Evolutionary conservation across 2,797 vertebrate genomes (phyloP).

Genomic region (Pseudochromis fuscus): DNA sequence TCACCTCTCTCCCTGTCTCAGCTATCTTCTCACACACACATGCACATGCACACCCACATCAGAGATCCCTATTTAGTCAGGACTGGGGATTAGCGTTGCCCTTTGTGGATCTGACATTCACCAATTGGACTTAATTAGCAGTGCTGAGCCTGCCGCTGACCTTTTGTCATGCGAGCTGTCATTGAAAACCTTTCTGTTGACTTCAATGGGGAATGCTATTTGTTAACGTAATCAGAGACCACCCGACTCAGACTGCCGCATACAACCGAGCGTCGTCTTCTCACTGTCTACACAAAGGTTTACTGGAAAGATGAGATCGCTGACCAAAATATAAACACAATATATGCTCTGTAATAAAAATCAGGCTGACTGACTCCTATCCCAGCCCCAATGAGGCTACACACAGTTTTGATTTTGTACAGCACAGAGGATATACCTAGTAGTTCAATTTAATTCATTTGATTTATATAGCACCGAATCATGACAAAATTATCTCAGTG

Average conservation of each 20-base stretch:
- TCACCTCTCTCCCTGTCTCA: constrained; percentile 12
- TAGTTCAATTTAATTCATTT: too few relatives aligned
- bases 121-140: constrained; percentile 88
- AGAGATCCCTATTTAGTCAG: constrained; percentile 64
- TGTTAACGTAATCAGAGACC: constrained; percentile 83
- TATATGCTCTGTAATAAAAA: neutral
- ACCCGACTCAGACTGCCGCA: constrained; percentile 36
- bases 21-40: neutral
- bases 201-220: constrained; percentile 84
- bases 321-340: neutral
- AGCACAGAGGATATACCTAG: too few relatives aligned
- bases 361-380: too few relatives aligned
- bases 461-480: too few relatives aligned
- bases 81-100: constrained; percentile 83
- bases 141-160: constrained; percentile 83
- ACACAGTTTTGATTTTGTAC: too few relatives aligned
- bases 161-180: constrained; percentile 86
- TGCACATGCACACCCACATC: constrained; percentile 6
- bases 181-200: constrained; percentile 86
- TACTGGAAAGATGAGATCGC: constrained; percentile 35
- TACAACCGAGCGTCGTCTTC: constrained; percentile 36
- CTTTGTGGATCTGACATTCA: constrained; percentile 89
- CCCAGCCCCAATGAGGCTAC: too few relatives aligned
- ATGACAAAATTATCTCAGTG: too few relatives aligned
- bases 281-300: constrained; percentile 31